Percentiles rank a stretch among this genome's conserved stretches.
Conservation (phyloP, 2,113 vertebrate genomes). For the Boulengeromyrus knoepffleri region DNA sequence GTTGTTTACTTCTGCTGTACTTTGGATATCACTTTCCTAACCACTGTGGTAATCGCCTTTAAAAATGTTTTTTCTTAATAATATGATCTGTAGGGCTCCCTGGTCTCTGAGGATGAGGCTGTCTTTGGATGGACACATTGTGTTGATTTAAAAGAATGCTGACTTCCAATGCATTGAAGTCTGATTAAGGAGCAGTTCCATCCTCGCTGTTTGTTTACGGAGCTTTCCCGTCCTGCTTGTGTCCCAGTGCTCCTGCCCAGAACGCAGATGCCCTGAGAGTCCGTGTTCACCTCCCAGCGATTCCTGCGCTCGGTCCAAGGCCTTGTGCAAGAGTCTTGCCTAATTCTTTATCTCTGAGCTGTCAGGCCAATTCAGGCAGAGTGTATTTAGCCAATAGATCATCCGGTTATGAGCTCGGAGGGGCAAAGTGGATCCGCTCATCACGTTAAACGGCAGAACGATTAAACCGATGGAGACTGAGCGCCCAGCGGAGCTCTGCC, state of each 20-base stretch:
- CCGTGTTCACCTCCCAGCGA: not conserved
- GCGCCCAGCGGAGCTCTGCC: not conserved
- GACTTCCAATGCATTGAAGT: not conserved
- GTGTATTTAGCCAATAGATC: slow-evolving; percentile 18
- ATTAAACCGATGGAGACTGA: not conserved
- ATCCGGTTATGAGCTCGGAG: slow-evolving; percentile 15
- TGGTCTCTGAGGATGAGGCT: not conserved
- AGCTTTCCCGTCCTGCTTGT: not conserved
- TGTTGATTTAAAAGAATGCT: not conserved
- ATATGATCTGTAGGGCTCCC: not conserved
- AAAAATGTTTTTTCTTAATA: not conserved
- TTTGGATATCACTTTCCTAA: not conserved
- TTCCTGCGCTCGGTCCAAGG: not conserved
- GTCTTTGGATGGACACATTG: not conserved
- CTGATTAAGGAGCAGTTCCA: not conserved
- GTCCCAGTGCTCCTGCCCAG: not conserved
- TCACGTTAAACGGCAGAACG: not conserved
- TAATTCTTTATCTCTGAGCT: slow-evolving; percentile 14
- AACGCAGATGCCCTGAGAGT: not conserved
- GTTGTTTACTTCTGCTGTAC: not conserved
- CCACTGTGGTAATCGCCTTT: not conserved
- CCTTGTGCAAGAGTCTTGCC: slow-evolving; percentile 15
- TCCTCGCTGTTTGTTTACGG: slow-evolving; percentile 1
- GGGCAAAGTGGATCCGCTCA: not conserved
- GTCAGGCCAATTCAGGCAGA: slow-evolving; percentile 15